These are phyloP conservation scores for Dasyprocta punctata DNA, from an alignment of 2,113 vertebrate species.

Conservation along the genomic window DNA sequence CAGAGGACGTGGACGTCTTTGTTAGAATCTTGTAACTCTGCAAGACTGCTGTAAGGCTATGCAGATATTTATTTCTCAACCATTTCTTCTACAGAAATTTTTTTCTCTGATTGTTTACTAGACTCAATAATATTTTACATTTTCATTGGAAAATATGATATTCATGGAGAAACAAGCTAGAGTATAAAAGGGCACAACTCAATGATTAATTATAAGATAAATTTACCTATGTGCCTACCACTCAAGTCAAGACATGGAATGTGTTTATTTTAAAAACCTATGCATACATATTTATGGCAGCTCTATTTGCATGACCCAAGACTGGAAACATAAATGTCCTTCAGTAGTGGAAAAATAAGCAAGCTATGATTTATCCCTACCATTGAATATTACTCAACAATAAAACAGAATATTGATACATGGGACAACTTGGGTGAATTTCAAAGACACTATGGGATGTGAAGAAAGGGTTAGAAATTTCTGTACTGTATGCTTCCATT, in stretches of 20 bases:
- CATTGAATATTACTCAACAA: background rate
- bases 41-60: background rate
- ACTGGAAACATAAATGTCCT: background rate
- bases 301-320: background rate
- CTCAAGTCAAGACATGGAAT: background rate
- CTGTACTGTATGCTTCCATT: background rate
- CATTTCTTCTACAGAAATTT: background rate
- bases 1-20: background rate
- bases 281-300: background rate
- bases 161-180: background rate
- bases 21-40: background rate
- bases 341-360: background rate
- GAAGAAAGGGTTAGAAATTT: background rate
- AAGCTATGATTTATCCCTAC: background rate
- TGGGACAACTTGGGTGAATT: background rate
- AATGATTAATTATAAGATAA: background rate
- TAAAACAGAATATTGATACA: background rate
- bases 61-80: background rate
- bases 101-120: background rate
- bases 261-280: background rate
- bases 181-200: background rate
- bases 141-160: background rate
- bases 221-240: background rate
- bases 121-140: background rate
- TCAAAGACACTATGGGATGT: background rate